A percentile compares a stretch with the other conserved stretches of the same genome.
Evolutionary conservation across 1,140 invertebrate species (phyloP).

Genomic region (Amphibalanus amphitrite): DNA sequence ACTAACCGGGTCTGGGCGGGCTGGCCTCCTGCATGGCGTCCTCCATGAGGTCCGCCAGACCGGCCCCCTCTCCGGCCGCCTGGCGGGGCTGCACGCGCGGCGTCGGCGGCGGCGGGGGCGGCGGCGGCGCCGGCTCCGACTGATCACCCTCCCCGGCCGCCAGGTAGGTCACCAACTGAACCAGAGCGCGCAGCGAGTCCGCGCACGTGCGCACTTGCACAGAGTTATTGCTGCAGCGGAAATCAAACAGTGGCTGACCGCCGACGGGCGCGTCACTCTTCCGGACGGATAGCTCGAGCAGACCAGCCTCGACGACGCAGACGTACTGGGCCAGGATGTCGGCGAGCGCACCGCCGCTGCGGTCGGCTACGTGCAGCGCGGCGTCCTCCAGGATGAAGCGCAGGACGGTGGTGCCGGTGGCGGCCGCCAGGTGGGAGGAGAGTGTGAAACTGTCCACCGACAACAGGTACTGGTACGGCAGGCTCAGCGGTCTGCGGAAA

Average conservation of each 20-base stretch:
- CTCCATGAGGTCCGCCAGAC: conserved; percentile 9
- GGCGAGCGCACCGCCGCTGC: conserved; percentile 26
- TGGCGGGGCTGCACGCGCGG: no score
- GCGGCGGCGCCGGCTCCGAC: no score
- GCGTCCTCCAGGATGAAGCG: conserved; percentile 70
- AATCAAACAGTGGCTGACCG: conserved; percentile 39
- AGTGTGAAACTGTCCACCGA: conserved; percentile 69
- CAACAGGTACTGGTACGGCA: conserved; percentile 48
- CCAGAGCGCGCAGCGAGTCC: conserved; percentile 64
- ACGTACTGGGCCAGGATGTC: conserved; percentile 55
- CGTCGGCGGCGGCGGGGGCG: no score
- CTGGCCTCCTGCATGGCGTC: conserved; percentile 14
- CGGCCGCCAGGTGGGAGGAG: conserved; percentile 71
- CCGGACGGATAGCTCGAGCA: conserved; percentile 66
- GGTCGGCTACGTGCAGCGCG: conserved; percentile 32
- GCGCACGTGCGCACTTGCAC: conserved; percentile 71
- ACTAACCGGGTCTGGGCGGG: conserved; percentile 15
- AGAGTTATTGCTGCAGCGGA: conserved; percentile 64
- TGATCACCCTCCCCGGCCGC: conserved; percentile 34
- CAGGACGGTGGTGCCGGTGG: conserved; percentile 62
- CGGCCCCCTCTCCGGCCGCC: no score
- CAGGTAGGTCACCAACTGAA: conserved; percentile 62
- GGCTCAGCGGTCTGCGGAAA: conserved; percentile 48
- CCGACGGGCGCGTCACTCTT: conserved; percentile 46
- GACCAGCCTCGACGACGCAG: conserved; percentile 63